Base-by-base conservation (phyloP, 2,113 vertebrate species). In the Herpetotheres cachinnans region DNA sequence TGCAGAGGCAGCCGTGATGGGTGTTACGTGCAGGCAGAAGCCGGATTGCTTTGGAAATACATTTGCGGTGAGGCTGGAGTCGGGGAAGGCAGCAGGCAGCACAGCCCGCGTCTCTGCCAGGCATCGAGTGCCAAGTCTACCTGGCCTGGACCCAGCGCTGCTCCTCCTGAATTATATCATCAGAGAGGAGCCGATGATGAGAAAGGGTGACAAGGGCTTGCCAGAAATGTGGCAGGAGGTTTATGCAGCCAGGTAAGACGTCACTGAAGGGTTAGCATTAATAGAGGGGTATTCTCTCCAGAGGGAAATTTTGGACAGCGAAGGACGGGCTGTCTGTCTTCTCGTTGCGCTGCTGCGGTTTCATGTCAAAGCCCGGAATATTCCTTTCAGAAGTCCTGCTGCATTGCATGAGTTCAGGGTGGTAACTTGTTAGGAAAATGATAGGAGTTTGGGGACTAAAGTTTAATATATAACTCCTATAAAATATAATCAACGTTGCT, bases 81-180 rank as follows among this genome's bases (percentile, higher is more conserved):
- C 2, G 0, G 9, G 80, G 49, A 87, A 86, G 78, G 82, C 72
- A 77, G 62, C 2, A 21, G 91, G 38, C 83, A 91, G 81, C n/a
- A 8, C 93, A 83, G 72, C 38, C 78, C 9, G 3, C 47, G 26
- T 81, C 78, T 67, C 77, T 89, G 92, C 90, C 96, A 92, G 83
- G 80, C 58, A 34, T 49, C 1, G 4, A 65, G 91, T 94, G 96
- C 97, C 97, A 97, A 65, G 55, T 89, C 70, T 82, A 74, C 78
- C 95, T 97, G 96, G 97, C 97, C 78, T 30, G 72, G 32, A 52
- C 88, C 95, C 97, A 98, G 63, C 8, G 2, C 84, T 81, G 32
- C 81, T 95, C 44, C 56, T 95, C 81, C 78, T 87, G 84, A 93
- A 93, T 96, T 62, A 78, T 80, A 63, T 76, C 62, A 52, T 74